phyloP scores from a whole-genome alignment of 2,888 invertebrate species.

The Cephus spinipes region DNA sequence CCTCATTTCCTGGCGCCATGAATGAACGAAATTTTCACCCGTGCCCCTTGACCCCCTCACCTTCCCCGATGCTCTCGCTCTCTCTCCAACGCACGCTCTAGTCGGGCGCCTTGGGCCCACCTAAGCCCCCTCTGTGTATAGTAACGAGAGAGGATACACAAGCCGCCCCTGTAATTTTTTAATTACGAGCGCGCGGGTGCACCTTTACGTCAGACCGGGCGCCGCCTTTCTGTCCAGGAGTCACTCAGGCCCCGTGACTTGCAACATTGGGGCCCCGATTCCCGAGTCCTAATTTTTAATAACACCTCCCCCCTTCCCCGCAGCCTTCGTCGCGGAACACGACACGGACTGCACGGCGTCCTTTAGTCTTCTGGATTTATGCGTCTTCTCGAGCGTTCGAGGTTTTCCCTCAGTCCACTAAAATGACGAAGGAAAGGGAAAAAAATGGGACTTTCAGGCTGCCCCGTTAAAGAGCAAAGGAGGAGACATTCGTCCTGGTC shows the following conservation, averaged over 20 bases:
- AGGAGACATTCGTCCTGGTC: background rate
- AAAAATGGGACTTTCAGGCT: background rate
- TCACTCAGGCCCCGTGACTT: slow-evolving; percentile 54
- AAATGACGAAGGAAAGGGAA: background rate
- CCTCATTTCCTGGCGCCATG: slow-evolving; percentile 52
- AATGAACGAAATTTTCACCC: slow-evolving; percentile 39
- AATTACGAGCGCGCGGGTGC: slow-evolving; percentile 50
- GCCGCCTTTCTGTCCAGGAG: slow-evolving; percentile 18
- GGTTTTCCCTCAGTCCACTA: background rate
- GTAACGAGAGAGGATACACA: slow-evolving; percentile 37
- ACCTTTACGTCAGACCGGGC: slow-evolving; percentile 4
- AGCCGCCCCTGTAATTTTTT: slow-evolving; percentile 59
- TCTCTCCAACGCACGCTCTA: too few relatives aligned
- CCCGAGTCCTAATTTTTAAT: slow-evolving; percentile 46
- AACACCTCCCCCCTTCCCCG: slow-evolving; percentile 31
- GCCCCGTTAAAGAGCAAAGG: background rate
- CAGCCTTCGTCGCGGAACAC: background rate
- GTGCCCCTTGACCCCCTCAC: slow-evolving; percentile 35
- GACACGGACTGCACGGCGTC: background rate
- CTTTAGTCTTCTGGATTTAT: background rate
- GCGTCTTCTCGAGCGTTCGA: background rate
- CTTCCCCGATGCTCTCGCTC: slow-evolving; percentile 9
- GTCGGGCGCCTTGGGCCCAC: slow-evolving; percentile 20
- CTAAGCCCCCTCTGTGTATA: background rate
- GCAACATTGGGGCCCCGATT: slow-evolving; percentile 34